These are phyloP conservation scores for Crotalus tigris DNA, from an alignment of 2,113 vertebrate genomes.

Conservation along the genomic window DNA sequence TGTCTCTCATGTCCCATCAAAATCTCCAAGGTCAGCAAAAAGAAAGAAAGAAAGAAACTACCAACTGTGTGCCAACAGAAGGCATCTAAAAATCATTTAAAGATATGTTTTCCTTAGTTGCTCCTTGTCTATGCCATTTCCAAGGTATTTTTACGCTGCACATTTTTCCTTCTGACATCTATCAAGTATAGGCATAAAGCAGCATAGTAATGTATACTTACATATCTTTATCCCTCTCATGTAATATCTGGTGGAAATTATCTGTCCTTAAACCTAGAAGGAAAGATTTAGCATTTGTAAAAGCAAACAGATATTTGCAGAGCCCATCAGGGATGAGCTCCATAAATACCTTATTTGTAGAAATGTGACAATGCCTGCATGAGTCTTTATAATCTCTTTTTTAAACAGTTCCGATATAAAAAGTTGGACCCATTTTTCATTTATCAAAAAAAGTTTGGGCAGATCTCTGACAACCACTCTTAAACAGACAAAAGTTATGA, in stretches of 20 bases:
- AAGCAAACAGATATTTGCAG: neutral
- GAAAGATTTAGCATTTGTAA: neutral
- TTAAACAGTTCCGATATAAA: neutral
- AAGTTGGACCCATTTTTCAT: neutral
- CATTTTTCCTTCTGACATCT: neutral
- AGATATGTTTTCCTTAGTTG: neutral
- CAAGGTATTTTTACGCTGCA: neutral
- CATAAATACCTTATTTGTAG: neutral
- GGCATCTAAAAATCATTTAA: neutral
- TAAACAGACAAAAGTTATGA: neutral
- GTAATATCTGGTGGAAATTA: neutral
- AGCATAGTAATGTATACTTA: neutral
- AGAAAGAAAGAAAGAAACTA: neutral
- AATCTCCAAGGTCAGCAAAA: neutral
- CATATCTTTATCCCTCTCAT: neutral
- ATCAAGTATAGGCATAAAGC: neutral
- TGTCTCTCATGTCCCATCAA: neutral
- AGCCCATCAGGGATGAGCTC: neutral
- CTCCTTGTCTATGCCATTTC: neutral
- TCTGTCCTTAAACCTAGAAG: neutral
- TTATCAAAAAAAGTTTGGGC: neutral
- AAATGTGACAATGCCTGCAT: neutral
- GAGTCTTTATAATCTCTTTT: neutral
- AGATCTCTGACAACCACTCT: neutral
- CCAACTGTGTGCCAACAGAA: neutral